These are phyloP conservation scores for Cephus pulcher DNA, from an alignment of 2,888 invertebrate species.

Conservation along the genomic window DNA sequence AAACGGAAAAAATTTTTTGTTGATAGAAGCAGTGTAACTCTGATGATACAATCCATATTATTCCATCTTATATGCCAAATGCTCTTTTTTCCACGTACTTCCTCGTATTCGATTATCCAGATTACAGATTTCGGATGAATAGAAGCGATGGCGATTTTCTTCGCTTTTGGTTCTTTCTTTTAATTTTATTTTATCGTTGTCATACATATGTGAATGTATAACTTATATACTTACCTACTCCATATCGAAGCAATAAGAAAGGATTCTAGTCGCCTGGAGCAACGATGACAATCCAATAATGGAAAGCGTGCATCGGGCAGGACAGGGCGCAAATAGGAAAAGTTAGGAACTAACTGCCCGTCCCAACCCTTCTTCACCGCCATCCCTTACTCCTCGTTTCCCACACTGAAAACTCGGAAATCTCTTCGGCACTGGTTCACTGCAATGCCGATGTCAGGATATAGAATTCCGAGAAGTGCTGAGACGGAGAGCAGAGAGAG, in stretches of 20 bases:
- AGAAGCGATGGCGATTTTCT: background rate
- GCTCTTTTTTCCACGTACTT: background rate
- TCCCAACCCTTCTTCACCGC: conserved; percentile 7
- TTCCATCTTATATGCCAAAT: background rate
- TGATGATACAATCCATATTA: background rate
- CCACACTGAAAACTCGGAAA: background rate
- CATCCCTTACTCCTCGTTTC: conserved; percentile 11
- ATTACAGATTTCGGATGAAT: background rate
- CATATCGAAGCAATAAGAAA: background rate
- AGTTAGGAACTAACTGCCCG: background rate
- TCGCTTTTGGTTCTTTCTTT: background rate
- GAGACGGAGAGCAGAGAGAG: conserved; percentile 8
- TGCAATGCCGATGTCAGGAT: background rate
- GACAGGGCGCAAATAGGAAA: background rate
- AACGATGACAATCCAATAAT: background rate
- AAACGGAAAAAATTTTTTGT: background rate
- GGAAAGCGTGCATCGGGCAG: background rate
- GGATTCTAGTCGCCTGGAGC: background rate
- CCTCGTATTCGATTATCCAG: background rate
- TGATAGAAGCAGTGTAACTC: background rate
- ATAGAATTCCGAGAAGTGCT: conserved; percentile 15
- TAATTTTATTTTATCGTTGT: background rate
- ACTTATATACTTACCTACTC: background rate
- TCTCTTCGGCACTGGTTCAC: conserved; percentile 7
- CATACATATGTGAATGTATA: background rate